Evolutionary conservation across 2,113 vertebrate species (phyloP), one percentile per base, ranked within the genome.

Genomic region (Murina feae): DNA sequence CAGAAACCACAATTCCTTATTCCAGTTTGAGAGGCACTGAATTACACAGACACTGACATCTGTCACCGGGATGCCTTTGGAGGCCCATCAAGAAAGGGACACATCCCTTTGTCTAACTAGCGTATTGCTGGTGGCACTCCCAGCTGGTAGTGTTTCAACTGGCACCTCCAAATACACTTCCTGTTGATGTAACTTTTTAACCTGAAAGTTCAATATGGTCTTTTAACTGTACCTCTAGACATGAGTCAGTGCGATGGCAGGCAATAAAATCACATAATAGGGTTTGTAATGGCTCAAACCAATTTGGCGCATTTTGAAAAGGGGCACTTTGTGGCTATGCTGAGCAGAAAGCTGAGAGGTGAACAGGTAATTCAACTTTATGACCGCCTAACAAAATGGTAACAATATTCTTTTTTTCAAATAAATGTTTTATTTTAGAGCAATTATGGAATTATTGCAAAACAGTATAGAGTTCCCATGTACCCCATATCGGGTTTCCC

Each of bases 31-130:
- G 93, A 81, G 58, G 80, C 89, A 72, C 1, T 23, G 60, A 65
- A 30, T 47, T 68, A n/a, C 6, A 75, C 42, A 35, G 69, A 65
- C 63, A 16, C 53, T 78, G 82, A 23, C 55, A 79, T 79, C 74
- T 94, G 93, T 76, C 66, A 80, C 85, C 90, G 78, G 88, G 92
- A 90, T 37, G 95, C 82, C 49, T 44, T 23, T 21, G 23, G 76
- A 93, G 58, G 69, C 87, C 75, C 18, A 30, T 5, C 17, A 30
- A 49, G 28, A 69, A 53, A 60, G 72, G 55, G 39, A 23, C 55
- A 60, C 0, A 1, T 89, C 85, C 66, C 66, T 53, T 5, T 37
- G 49, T 47, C 72, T 66, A 39, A 21, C 20, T 0, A 79, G 55
- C n/a, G 14, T 65, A 68, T 1, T 21, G 66, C n/a, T 16, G 63